Evolutionary conservation across 2,888 invertebrate species (phyloP).

Genomic region (Malthinus seriepunctatus): DNA sequence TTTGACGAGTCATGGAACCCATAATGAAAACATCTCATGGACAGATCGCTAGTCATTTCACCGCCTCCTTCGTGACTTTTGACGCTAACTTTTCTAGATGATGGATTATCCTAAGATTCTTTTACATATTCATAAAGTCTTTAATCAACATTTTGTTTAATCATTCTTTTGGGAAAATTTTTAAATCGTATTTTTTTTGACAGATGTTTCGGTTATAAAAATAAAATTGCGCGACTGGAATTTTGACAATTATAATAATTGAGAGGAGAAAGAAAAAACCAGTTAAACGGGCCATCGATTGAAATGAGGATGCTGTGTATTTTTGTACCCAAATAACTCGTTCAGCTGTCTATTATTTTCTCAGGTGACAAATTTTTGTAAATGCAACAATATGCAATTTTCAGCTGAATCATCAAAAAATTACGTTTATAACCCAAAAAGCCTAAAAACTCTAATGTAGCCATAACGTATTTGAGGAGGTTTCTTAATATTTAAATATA

Average conservation of each 20-base stretch:
- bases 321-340: slow-evolving; percentile 35
- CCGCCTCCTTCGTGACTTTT: slow-evolving; percentile 57
- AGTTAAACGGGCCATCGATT: slow-evolving; percentile 19
- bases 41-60: slow-evolving; percentile 57
- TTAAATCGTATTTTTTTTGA: slow-evolving; percentile 7
- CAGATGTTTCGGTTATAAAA: background rate
- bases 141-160: slow-evolving; percentile 55
- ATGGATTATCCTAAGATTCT: slow-evolving; percentile 48
- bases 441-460: too few species aligned
- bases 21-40: slow-evolving; percentile 57
- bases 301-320: slow-evolving; percentile 30
- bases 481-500: too few species aligned
- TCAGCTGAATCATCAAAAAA: too few species aligned
- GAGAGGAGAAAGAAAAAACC: slow-evolving; percentile 13
- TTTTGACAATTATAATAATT: slow-evolving; percentile 14
- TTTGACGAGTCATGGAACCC: slow-evolving; percentile 56
- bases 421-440: too few species aligned
- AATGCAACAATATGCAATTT: too few species aligned
- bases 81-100: slow-evolving; percentile 53
- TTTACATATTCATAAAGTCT: slow-evolving; percentile 32
- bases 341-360: slow-evolving; percentile 41
- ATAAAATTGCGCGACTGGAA: slow-evolving; percentile 14
- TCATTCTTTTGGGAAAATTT: slow-evolving; percentile 38
- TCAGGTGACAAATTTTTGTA: slow-evolving; percentile 31
- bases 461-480: too few species aligned